Base-by-base conservation (phyloP, 2,888 invertebrate species). In the Nephrotoma guestfalica region DNA sequence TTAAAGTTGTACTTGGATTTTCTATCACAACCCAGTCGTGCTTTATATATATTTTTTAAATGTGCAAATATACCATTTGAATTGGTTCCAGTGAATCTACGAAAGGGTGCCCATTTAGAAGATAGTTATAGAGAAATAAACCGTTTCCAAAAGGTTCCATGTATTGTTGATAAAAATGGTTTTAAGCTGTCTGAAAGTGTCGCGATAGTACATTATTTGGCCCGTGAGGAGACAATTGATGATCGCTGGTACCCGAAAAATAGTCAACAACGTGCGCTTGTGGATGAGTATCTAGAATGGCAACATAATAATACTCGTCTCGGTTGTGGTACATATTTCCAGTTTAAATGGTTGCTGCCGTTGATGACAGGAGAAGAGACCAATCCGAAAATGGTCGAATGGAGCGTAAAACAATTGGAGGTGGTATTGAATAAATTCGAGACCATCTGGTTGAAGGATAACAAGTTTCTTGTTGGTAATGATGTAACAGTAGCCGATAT, bases 1-100 rank as follows among this genome's bases (percentile, higher is more conserved):
- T 9, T 84, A 41, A 93, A 93, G 89, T 92, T 94, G 86, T 96
- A 95, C 90, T 95, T 92, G 88, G 95, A 96, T 91, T 91, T 95
- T 18, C 92, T 96, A 92, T 96, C 96, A 0, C 96, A 96, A 90
- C 96, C 96, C 0, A 94, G 94, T 6, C 93, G 96, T 89, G 94
- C 95, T 9, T 89, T 96, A 47, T 94, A 94, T 87, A 94, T 95
- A 88, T 93, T 96, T 89, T 90, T 96, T 83, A 95, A 95, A 89
- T 89, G 91, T 40, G 92, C 93, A 85, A 93, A 94, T 87, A 93
- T 93, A 89, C 93, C 94, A 85, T 96, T 94, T 90, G 93, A 94
- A 89, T 90, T 92, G 2, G 93, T 94, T 89, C 90, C 91, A 87
- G 92, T 96, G 41, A 93, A 94, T 88, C 90, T 96, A 87, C 91